phyloP scores from a whole-genome alignment of 1,140 invertebrate species.

The Holcopasites calliopsidis region DNA sequence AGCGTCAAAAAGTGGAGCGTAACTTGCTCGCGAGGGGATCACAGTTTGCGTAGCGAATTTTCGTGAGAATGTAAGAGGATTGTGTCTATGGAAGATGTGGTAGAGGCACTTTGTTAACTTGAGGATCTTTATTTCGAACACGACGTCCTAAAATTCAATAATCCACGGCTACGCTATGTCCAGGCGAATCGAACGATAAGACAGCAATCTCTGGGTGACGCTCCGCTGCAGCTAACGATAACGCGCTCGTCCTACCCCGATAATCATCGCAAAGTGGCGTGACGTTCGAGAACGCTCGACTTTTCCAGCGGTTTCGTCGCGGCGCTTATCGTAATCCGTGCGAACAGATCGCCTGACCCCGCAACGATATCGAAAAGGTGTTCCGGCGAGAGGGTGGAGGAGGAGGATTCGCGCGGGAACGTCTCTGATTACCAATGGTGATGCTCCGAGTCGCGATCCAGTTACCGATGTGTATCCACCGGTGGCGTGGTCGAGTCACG shows the following conservation, averaged over 20 bases:
- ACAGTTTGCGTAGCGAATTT: background rate
- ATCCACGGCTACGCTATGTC: background rate
- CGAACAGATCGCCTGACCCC: too few relatives aligned
- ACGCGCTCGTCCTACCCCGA: background rate
- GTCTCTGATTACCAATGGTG: conserved; percentile 43
- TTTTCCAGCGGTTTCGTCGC: conserved; percentile 1
- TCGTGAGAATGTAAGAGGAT: too few relatives aligned
- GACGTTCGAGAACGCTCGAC: background rate
- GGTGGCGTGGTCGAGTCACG: conserved; percentile 12
- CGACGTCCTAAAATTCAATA: conserved; percentile 22
- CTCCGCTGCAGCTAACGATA: background rate
- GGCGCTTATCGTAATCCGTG: too few relatives aligned
- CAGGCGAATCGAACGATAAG: background rate
- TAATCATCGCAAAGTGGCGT: conserved; percentile 10
- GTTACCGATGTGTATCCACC: conserved; percentile 8
- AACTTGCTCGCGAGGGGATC: background rate
- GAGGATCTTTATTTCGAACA: too few relatives aligned
- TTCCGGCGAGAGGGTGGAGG: background rate
- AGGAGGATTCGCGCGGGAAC: background rate
- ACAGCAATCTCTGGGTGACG: background rate
- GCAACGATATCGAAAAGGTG: too few relatives aligned
- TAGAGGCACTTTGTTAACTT: too few relatives aligned
- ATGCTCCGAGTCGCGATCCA: conserved; percentile 40
- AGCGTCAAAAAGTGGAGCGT: background rate
- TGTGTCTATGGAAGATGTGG: too few relatives aligned